These are phyloP conservation scores for Oreochromis spilurus DNA, from an alignment of 2,113 vertebrate species.

Conservation along the genomic window DNA sequence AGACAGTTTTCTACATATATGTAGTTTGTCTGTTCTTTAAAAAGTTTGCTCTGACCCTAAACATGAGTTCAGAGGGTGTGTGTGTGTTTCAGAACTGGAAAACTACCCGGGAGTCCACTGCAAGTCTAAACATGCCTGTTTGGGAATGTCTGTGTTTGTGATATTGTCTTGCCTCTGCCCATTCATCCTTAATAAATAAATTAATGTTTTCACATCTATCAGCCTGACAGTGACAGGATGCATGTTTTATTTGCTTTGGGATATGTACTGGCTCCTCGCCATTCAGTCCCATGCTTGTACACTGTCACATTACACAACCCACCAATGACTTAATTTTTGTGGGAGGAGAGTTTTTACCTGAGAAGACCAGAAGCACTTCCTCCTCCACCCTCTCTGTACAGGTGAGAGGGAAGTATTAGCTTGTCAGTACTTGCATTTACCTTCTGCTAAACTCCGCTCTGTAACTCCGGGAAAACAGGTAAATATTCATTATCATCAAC, in stretches of 20 bases:
- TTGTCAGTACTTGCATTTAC: neutral
- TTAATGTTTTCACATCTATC: neutral
- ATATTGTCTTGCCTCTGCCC: neutral
- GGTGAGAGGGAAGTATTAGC: conserved; percentile 24
- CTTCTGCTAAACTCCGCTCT: neutral
- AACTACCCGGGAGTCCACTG: neutral
- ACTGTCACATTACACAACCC: neutral
- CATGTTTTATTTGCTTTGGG: neutral
- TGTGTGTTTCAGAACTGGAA: neutral
- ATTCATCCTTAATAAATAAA: neutral
- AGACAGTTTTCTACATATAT: neutral
- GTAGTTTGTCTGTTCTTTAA: neutral
- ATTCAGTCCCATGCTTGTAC: accelerated
- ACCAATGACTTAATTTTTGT: neutral
- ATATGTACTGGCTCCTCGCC: neutral
- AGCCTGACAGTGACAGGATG: neutral
- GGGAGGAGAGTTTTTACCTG: conserved; percentile 43
- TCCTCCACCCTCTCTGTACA: conserved; percentile 20
- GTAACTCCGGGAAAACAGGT: conserved; percentile 3
- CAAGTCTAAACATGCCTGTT: conserved; percentile 28
- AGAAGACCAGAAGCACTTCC: conserved; percentile 14
- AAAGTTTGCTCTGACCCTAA: neutral
- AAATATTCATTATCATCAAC: neutral
- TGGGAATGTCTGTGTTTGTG: neutral
- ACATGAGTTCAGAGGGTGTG: neutral